phyloP scores from a whole-genome alignment of 1,140 invertebrate species.

The Maniola jurtina region DNA sequence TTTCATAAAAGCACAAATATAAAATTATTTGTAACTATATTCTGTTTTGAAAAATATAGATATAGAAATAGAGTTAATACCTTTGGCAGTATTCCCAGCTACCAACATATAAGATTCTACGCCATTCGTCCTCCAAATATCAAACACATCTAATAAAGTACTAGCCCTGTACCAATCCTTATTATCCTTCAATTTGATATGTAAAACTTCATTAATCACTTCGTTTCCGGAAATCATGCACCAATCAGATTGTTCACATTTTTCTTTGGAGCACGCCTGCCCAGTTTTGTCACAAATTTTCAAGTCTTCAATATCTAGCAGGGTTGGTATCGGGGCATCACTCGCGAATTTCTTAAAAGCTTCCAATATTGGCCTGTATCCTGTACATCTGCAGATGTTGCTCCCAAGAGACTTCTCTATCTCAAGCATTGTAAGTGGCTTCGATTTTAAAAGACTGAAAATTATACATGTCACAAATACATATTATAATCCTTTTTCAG shows the following conservation, averaged over 20 bases:
- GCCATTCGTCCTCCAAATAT: slow-evolving; percentile 38
- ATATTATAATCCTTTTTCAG: too few species aligned
- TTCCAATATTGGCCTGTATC: slow-evolving; percentile 88
- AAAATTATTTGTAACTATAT: too few species aligned
- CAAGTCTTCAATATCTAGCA: slow-evolving; percentile 60
- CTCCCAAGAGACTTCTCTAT: slow-evolving; percentile 86
- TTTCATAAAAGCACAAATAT: too few species aligned
- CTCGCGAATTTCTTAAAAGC: slow-evolving; percentile 85
- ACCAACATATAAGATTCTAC: slow-evolving; percentile 75
- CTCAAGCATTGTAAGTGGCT: slow-evolving; percentile 73
- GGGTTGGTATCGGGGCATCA: slow-evolving; percentile 73
- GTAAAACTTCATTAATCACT: slow-evolving; percentile 18
- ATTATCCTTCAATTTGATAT: slow-evolving; percentile 49
- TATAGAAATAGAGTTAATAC: slow-evolving; percentile 40
- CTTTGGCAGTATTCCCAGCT: slow-evolving; percentile 78
- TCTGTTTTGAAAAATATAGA: too few species aligned
- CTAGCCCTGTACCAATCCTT: slow-evolving; percentile 50
- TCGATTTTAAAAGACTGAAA: slow-evolving; percentile 64
- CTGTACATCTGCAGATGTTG: slow-evolving; percentile 90
- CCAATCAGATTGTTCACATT: slow-evolving; percentile 52
- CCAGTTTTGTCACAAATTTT: slow-evolving; percentile 39
- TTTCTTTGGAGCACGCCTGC: slow-evolving; percentile 26
- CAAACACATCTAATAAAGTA: slow-evolving; percentile 45
- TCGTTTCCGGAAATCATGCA: slow-evolving; percentile 47
- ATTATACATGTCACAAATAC: too few species aligned